A percentile compares a stretch with the other conserved stretches of the same genome.
phyloP scores from a whole-genome alignment of 2,797 vertebrate genomes.

The Eidolon dupreanum region DNA sequence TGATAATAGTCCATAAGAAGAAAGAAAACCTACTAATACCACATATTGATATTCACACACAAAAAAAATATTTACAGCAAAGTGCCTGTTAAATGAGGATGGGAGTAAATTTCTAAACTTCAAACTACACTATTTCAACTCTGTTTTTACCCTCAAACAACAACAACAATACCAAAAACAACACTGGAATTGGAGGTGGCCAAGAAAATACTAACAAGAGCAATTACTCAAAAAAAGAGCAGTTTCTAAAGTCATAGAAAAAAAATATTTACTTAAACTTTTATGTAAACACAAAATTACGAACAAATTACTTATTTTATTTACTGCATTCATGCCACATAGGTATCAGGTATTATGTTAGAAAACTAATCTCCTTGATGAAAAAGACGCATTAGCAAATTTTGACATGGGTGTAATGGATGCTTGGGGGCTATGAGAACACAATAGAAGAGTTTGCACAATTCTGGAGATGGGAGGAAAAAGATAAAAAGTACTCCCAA shows the following conservation, averaged over 20 bases:
- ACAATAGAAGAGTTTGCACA: not conserved
- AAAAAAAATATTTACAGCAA: not conserved
- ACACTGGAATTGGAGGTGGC: not conserved
- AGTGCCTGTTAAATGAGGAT: not conserved
- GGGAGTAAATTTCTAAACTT: not conserved
- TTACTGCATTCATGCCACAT: not conserved
- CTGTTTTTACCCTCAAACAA: no score
- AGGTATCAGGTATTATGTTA: not conserved
- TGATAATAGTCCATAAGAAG: not conserved
- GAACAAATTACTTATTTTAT: not conserved
- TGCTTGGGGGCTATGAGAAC: not conserved
- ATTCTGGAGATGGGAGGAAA: not conserved
- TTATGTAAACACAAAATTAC: not conserved
- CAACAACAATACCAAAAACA: not conserved
- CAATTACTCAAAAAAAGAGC: not conserved
- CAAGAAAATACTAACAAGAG: not conserved
- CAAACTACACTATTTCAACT: not conserved
- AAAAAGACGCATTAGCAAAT: not conserved
- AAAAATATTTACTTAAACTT: not conserved
- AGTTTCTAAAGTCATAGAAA: not conserved
- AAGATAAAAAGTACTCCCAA: not conserved
- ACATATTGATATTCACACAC: not conserved
- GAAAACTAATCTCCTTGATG: not conserved
- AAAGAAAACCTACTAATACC: not conserved
- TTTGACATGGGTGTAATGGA: not conserved